Evolutionary conservation across 2,888 invertebrate species (phyloP).

Genomic region (Cheilosia vernalis): DNA sequence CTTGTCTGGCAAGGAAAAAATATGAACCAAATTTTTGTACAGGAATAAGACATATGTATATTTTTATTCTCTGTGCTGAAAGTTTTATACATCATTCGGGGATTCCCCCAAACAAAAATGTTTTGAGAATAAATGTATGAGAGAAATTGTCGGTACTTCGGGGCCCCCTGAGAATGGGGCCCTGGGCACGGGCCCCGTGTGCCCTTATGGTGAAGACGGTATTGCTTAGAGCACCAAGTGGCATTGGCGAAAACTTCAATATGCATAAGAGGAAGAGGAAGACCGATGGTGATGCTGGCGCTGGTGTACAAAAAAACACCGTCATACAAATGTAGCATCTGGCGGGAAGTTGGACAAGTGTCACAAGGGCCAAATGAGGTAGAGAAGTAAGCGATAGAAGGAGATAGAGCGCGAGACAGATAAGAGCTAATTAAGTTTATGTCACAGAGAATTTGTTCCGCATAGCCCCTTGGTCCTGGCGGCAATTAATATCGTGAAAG

Average conservation of each 20-base stretch:
- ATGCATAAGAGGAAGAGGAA: slow-evolving; percentile 34
- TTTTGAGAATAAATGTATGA: no score
- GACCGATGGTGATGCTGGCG: slow-evolving; percentile 11
- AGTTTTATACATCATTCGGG: no score
- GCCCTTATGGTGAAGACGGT: no score
- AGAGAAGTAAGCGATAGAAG: not conserved
- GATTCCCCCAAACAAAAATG: no score
- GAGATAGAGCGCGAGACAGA: slow-evolving; percentile 31
- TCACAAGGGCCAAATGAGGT: slow-evolving; percentile 8
- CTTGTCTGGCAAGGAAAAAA: no score
- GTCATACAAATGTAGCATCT: slow-evolving; percentile 36
- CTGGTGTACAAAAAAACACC: slow-evolving; percentile 1
- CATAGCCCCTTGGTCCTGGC: slow-evolving; percentile 80
- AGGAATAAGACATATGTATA: no score
- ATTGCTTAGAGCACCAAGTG: slow-evolving; percentile 7
- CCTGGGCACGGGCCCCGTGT: no score
- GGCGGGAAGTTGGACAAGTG: slow-evolving; percentile 44
- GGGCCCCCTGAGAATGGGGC: no score
- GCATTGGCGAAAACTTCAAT: slow-evolving; percentile 40
- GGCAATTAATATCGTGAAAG: slow-evolving; percentile 80
- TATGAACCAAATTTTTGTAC: no score
- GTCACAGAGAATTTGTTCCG: slow-evolving; percentile 83
- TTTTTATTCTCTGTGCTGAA: no score
- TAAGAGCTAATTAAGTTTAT: slow-evolving; percentile 84
- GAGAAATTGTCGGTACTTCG: no score